Base-by-base conservation (phyloP, 2,888 invertebrate species). In the Diaphora mendica region DNA sequence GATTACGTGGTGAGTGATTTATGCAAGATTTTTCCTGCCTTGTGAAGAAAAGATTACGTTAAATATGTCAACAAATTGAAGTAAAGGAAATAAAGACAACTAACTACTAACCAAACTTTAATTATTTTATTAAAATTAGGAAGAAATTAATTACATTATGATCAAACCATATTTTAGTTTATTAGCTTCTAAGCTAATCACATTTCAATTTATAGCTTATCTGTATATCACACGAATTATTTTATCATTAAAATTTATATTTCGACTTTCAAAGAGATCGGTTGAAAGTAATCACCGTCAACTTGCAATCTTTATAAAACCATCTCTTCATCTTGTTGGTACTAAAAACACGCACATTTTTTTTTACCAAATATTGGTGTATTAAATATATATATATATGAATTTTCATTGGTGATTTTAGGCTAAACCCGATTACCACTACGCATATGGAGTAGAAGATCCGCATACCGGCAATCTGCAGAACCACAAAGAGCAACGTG, bases 401-500 rank as follows among this genome's bases (percentile, higher is more conserved):
- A n/a, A n/a, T 35, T 35, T 8, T 68, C 5, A n/a, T 59, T 51
- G 44, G 23, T 67, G 35, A 68, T 79, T 90, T 66, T 84, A 97
- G 97, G 97, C 97, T 2, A 97, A 97, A 88, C 97, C 98, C 26
- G 97, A 97, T 89, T 98, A 98, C 87, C 96, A 96, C 64, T 98
- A 97, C 91, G 96, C 97, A 1, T 98, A 97, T 86, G 98, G 98
- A 70, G 97, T 98, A 55, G 97, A 97, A 84, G 98, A 98, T 91
- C 97, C 97, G 9, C 95, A 96, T 81, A 97, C 97, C 35, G 97
- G 97, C 72, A 97, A 97, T 90, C 96, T 96, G 73, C 98, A 98
- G 91, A 97, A 96, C 86, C 97, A 97, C 82, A 96, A 97, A 82
- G 97, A 98, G 89, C 96, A 96, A 13, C 96, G 98, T 73, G 96